Conservation (phyloP, 2,888 invertebrate genomes). For the Ctena decussata region DNA sequence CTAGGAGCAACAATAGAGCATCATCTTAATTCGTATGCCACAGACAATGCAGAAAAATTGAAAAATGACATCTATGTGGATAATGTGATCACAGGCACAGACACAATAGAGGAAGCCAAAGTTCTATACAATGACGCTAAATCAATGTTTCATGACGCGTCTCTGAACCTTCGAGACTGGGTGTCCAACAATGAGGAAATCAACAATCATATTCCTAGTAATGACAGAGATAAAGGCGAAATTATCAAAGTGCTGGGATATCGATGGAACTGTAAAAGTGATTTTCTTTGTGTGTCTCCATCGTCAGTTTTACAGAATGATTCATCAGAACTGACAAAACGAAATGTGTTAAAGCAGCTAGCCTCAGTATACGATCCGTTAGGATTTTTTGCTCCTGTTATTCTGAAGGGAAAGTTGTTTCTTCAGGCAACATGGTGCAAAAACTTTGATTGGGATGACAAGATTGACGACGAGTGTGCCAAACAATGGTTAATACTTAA, state of each 20-base stretch:
- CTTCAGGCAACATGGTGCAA: constrained; percentile 2
- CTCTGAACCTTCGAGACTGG: constrained; percentile 29
- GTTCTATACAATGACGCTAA: constrained; percentile 2
- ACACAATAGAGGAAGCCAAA: background rate
- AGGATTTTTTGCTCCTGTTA: constrained; percentile 6
- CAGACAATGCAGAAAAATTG: background rate
- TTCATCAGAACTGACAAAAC: background rate
- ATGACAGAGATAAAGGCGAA: background rate
- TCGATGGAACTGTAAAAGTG: constrained; percentile 12
- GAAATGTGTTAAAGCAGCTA: no score
- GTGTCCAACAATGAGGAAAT: constrained; percentile 6
- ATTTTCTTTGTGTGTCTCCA: background rate
- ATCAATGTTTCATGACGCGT: background rate
- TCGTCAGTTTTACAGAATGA: background rate
- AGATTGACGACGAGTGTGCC: background rate
- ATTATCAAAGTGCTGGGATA: constrained; percentile 22
- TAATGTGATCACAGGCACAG: constrained; percentile 4
- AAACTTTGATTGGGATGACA: constrained; percentile 11
- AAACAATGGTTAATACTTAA: background rate
- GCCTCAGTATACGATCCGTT: constrained; percentile 10
- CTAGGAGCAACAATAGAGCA: constrained; percentile 11
- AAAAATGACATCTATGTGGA: constrained; percentile 24
- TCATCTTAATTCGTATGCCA: background rate
- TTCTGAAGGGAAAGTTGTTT: background rate
- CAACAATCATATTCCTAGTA: background rate